Evolutionary conservation across 2,113 vertebrate genomes (phyloP), one percentile per base, ranked within the genome.

Genomic region (Ammospiza nelsoni): DNA sequence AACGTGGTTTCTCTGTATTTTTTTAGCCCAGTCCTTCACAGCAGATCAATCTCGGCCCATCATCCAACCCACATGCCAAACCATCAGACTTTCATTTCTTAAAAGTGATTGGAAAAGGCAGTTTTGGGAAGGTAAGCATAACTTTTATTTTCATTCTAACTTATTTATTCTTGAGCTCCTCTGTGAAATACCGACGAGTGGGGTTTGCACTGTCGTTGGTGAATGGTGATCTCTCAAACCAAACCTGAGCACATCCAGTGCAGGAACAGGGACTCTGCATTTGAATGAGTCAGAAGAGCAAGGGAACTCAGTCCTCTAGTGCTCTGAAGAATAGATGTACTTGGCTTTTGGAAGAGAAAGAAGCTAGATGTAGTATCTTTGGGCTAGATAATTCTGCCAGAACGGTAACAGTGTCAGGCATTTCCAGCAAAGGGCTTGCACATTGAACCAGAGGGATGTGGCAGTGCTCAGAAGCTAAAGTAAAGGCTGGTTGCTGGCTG

Each of bases 51-150:
- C 98, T 99, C 20, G 99, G 99, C 17, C 99, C 99, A 1, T 99
- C 99, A 57, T 99, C 99, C 75, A 99, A 99, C 89, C 99, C 99
- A 51, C 99, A 99, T 4, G 99, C 99, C 80, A 99, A 99, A 90
- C 99, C 99, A 29, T 99, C 98, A 6, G 99, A 99, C 91, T 99
- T 99, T 44, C 99, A 99, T 97, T 99, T 99, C 96, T 98, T 99
- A 85, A 99, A 99, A 96, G 99, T 99, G 84, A 99, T 99, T 27
- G 99, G 99, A 49, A 99, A 99, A 93, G 99, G 99, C 92, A 99
- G 99, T 97, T 99, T 99, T 74, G 99, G 99, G 77, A 99, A 99
- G 97, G 98, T 98, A 97, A 92, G 22, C 5, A 6, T 27, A 68
- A 33, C 4, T 52, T 52, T 48, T 6, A 83, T 73, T 13, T 75